phyloP scores from a whole-genome alignment of 2,888 invertebrate species.

The Poecilus cupreus region DNA sequence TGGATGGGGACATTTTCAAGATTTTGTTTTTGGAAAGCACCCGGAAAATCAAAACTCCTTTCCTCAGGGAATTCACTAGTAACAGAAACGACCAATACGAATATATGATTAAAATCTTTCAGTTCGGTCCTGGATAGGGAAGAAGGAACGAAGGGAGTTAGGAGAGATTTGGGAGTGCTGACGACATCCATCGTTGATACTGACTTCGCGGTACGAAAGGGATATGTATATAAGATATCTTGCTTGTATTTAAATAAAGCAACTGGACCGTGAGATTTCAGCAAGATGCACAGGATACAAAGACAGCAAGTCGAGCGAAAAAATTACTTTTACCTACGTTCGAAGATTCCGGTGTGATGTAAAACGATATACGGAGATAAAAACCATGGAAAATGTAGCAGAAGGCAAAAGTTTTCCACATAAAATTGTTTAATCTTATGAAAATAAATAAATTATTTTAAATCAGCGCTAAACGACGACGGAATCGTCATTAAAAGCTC shows the following conservation, averaged over 20 bases:
- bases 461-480: background rate
- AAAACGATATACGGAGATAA: background rate
- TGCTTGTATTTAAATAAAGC: conserved; percentile 69
- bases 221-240: conserved; percentile 63
- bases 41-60: too few relatives aligned
- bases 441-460: background rate
- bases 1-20: too few relatives aligned
- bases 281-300: conserved; percentile 65
- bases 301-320: conserved; percentile 43
- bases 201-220: conserved; percentile 4
- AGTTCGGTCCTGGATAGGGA: too few relatives aligned
- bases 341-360: background rate
- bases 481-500: too few relatives aligned
- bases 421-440: background rate
- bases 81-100: too few relatives aligned
- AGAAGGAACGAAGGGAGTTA: too few relatives aligned
- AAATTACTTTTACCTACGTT: conserved; percentile 49
- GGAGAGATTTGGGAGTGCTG: background rate
- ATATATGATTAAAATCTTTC: background rate
- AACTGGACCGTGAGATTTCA: conserved; percentile 70
- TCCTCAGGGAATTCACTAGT: too few relatives aligned
- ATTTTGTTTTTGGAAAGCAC: too few relatives aligned
- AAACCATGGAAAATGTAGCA: background rate
- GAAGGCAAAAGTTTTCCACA: background rate
- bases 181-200: conserved; percentile 10